phyloP scores from a whole-genome alignment of 1,140 invertebrate species.

The Zophobas morio region DNA sequence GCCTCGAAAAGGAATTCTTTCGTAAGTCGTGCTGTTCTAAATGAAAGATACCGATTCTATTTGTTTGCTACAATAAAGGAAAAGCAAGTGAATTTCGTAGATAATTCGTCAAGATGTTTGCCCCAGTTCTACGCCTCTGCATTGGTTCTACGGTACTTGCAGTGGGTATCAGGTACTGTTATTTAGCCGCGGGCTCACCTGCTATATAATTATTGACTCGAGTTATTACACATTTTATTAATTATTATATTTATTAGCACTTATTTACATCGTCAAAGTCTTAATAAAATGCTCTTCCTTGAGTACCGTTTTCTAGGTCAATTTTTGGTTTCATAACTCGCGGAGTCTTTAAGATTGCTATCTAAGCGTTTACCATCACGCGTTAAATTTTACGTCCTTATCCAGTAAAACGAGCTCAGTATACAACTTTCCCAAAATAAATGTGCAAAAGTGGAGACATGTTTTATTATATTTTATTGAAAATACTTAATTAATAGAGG shows the following conservation, averaged over 20 bases:
- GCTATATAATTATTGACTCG: constrained; percentile 42
- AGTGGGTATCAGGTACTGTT: constrained; percentile 47
- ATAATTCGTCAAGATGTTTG: not conserved
- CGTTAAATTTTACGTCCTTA: not conserved
- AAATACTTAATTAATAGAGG: not conserved
- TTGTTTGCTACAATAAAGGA: not conserved
- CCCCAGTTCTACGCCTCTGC: constrained; percentile 43
- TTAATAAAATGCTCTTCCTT: constrained; percentile 25
- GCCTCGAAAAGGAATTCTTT: constrained; percentile 1
- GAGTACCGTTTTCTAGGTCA: constrained; percentile 16
- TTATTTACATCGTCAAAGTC: constrained; percentile 19
- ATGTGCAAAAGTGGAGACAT: not conserved
- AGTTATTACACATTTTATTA: constrained; percentile 44
- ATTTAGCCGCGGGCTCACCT: constrained; percentile 41
- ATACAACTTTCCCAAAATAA: constrained; percentile 24
- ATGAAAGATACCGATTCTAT: not conserved
- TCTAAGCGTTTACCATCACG: constrained; percentile 15
- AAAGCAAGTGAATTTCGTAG: not conserved
- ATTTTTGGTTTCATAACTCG: constrained; percentile 28
- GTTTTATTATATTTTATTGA: not conserved
- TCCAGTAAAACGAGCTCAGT: not conserved
- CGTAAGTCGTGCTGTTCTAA: no score
- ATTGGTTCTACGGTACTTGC: constrained; percentile 46
- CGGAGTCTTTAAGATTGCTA: not conserved
- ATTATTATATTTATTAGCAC: constrained; percentile 27